A percentile compares a stretch with the other conserved stretches of the same genome.
Conservation (phyloP, 1,140 invertebrate species). For the Metopolophium dirhodum region DNA sequence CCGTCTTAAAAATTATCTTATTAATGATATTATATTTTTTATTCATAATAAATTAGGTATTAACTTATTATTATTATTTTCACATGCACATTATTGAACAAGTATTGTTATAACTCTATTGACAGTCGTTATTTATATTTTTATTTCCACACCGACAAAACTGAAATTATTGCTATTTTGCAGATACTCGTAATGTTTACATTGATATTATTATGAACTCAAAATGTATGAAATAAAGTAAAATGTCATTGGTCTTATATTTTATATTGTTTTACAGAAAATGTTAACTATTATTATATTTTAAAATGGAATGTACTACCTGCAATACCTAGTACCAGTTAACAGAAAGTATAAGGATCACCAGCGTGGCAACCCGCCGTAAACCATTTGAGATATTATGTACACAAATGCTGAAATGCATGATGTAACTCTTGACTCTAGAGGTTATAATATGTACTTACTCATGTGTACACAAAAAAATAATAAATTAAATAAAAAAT, state of each 20-base stretch:
- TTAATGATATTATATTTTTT: no score
- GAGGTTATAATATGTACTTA: neutral
- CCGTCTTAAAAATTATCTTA: no score
- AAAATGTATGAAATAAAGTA: neutral
- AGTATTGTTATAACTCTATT: no score
- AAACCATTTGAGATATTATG: neutral
- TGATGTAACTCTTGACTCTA: neutral
- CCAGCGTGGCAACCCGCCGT: no score
- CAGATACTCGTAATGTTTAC: neutral
- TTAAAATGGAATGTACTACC: no score
- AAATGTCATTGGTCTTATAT: neutral
- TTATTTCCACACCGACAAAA: neutral
- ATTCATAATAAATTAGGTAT: no score
- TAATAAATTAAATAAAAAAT: neutral
- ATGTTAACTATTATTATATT: no score
- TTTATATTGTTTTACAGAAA: neutral
- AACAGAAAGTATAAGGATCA: no score
- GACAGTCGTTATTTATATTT: neutral
- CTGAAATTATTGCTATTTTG: neutral
- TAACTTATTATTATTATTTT: no score
- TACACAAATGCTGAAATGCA: neutral
- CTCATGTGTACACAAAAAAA: neutral
- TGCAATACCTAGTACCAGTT: no score
- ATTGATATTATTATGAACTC: neutral
- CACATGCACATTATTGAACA: no score